Percentiles rank a stretch among this genome's conserved stretches.
Conservation (phyloP, 2,797 vertebrate species). For the Dermochelys coriacea region DNA sequence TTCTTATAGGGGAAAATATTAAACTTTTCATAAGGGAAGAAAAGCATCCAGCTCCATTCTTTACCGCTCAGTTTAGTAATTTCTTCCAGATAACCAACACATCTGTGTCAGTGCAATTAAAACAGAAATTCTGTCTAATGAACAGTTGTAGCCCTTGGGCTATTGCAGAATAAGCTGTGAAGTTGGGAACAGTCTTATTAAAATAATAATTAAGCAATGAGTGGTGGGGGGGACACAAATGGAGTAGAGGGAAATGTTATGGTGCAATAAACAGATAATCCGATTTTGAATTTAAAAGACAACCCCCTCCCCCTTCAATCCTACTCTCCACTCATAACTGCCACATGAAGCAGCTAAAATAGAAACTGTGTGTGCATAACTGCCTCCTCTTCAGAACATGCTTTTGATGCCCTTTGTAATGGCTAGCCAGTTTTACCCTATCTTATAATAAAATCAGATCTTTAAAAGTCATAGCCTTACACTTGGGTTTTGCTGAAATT, state of each 20-base stretch:
- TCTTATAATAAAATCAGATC: background rate
- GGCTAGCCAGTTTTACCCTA: rapidly evolving
- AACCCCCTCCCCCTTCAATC: rapidly evolving
- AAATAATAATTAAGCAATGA: slow-evolving; percentile 71
- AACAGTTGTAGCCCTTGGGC: slow-evolving; percentile 74
- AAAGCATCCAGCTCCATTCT: background rate
- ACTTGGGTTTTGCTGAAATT: rapidly evolving
- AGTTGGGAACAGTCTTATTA: slow-evolving; percentile 61
- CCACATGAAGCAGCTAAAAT: rapidly evolving
- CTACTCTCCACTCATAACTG: rapidly evolving
- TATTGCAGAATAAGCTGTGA: slow-evolving; percentile 43
- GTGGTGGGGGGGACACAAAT: background rate
- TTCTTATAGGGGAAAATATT: background rate
- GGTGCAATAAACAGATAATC: background rate
- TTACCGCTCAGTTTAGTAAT: slow-evolving; percentile 34
- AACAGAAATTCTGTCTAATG: slow-evolving; percentile 72
- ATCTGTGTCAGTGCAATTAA: slow-evolving; percentile 71
- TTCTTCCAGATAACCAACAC: slow-evolving; percentile 71
- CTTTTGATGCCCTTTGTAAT: background rate
- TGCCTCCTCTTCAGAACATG: background rate
- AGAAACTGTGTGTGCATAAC: rapidly evolving
- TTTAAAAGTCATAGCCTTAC: background rate
- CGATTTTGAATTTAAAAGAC: background rate
- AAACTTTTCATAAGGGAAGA: background rate
- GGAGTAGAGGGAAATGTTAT: slow-evolving; percentile 18